Base-by-base conservation (phyloP, 2,888 invertebrate species). In the Cephus spinipes region DNA sequence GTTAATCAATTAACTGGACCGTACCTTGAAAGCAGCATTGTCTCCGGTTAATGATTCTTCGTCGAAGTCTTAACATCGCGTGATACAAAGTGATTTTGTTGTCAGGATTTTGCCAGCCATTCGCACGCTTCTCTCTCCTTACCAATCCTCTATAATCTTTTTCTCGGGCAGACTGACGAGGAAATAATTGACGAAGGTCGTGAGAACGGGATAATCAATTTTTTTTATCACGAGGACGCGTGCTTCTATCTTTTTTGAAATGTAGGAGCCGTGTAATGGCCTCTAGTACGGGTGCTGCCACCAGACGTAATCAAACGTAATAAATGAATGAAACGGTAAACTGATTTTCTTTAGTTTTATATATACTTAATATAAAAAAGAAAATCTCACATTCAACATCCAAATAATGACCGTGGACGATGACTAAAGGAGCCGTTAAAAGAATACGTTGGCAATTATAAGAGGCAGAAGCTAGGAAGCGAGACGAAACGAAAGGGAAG, bases 171-270 rank as follows among this genome's bases (percentile, higher is more conserved):
- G 23, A 35, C 68, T 83, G 80, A 83, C 81, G 83, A 79, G 83
- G 77, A 83, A 78, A 82, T 83, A 83, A 83, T 83, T 82, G 83
- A 81, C 82, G 81, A 82, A 81, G 82, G 83, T 82, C 77, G 68
- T 55, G 68, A 33, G 71, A 75, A 71, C 31, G 73, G 71, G 73
- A 75, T 69, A 68, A 55, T 71, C 33, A 3, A 71, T 71, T 71
- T 71, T 71, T 71, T 71, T 71, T 71, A 55, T 55, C 55, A 6
- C 23, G 9, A 6, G 23, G 23, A 55, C 55, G 55, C 55, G 55
- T 55, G 55, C 55, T 55, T 55, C 55, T 55, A 23, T 9, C 12
- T 15, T 23, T 40, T 55, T 55, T 23, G 6, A 55, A 9, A 55
- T 9, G 23, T 2, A 55, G 6, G 0, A 55, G 55, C 55, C 1